phyloP scores from a whole-genome alignment of 2,888 invertebrate species.

The Meganola albula region DNA sequence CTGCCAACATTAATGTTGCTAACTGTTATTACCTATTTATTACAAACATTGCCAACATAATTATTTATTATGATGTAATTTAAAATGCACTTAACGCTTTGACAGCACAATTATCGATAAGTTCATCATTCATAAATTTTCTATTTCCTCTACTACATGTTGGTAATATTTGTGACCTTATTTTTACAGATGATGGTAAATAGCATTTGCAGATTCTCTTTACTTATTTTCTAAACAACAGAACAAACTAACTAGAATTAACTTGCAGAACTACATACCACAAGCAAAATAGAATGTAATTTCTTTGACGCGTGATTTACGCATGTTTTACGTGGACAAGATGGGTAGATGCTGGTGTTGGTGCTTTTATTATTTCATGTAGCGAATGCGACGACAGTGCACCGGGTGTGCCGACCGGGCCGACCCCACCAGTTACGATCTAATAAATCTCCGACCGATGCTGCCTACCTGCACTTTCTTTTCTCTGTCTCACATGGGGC shows the following conservation, averaged over 20 bases:
- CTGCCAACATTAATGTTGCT: slow-evolving; percentile 23
- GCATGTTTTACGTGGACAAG: slow-evolving; percentile 14
- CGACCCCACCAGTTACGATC: slow-evolving; percentile 71
- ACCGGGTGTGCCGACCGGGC: slow-evolving; percentile 51
- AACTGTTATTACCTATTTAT: slow-evolving; percentile 25
- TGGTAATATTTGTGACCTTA: too few species aligned
- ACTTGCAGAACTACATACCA: too few species aligned
- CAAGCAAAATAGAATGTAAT: too few species aligned
- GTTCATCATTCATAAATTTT: too few species aligned
- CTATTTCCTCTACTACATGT: too few species aligned
- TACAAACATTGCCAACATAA: slow-evolving; percentile 21
- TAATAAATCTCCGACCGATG: slow-evolving; percentile 66
- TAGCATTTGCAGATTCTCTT: too few species aligned
- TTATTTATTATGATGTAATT: slow-evolving; percentile 21
- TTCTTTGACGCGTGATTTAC: too few species aligned
- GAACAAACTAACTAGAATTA: too few species aligned
- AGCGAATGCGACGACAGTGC: slow-evolving; percentile 42
- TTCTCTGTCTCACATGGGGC: slow-evolving; percentile 64
- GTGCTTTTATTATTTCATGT: slow-evolving; percentile 30
- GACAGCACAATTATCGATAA: slow-evolving; percentile 13
- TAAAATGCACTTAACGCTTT: slow-evolving; percentile 18
- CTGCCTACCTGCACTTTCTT: slow-evolving; percentile 72
- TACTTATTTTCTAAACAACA: too few species aligned
- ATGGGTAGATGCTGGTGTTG: slow-evolving; percentile 16
- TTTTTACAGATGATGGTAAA: too few species aligned